A percentile compares a stretch with the other conserved stretches of the same genome.
phyloP scores from a whole-genome alignment of 2,797 vertebrate genomes.

The Poecilia velifera region DNA sequence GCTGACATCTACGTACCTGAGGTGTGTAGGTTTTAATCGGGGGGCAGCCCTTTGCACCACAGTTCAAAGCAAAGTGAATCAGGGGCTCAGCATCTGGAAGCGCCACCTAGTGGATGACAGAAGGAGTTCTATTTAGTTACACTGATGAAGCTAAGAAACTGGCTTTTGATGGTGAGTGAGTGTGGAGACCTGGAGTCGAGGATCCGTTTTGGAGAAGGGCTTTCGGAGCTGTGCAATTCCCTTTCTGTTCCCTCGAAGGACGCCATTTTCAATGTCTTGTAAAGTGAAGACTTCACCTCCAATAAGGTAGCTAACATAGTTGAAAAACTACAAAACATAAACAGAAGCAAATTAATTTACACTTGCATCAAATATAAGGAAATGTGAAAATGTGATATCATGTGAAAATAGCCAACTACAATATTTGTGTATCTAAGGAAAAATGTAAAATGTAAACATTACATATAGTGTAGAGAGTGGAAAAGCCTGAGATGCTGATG shows the following conservation, averaged over 20 bases:
- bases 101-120: conserved; percentile 75
- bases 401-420: background rate
- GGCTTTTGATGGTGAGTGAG: background rate
- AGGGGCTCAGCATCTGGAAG: conserved; percentile 82
- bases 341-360: background rate
- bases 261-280: conserved; percentile 86
- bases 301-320: conserved; percentile 86
- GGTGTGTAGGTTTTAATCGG: conserved; percentile 84
- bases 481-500: background rate
- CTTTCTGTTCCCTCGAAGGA: conserved; percentile 84
- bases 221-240: conserved; percentile 80
- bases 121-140: background rate
- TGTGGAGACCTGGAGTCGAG: conserved; percentile 77
- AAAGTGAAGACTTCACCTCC: conserved; percentile 85
- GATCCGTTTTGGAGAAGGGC: conserved; percentile 84
- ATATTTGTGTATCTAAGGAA: background rate
- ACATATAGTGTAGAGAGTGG: background rate
- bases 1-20: conserved; percentile 62
- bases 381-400: background rate
- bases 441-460: no score
- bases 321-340: conserved; percentile 78
- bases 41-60: conserved; percentile 83
- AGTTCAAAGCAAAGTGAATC: conserved; percentile 86
- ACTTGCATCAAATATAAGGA: background rate
- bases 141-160: background rate